Evolutionary conservation across 2,888 invertebrate species (phyloP), one percentile per base, ranked within the genome.

Genomic region (Ceriagrion tenellum): DNA sequence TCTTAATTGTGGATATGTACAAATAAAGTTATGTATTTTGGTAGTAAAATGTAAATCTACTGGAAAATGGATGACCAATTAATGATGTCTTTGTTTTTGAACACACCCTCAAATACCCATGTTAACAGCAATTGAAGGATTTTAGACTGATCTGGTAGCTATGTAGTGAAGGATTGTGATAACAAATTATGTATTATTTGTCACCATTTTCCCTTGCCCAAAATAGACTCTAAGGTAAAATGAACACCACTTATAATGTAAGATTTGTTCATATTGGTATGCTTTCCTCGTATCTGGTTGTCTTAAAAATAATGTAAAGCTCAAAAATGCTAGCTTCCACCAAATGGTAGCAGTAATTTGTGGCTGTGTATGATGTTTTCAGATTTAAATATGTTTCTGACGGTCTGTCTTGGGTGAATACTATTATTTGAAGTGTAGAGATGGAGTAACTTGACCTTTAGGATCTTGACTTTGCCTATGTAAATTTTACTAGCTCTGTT

Each of bases 21-120:
- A 93, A 93, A 93, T 93, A 93, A 93, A 93, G 69, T 69, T 93
- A 69, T 93, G 93, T 93, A 93, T 93, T 93, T 93, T 93, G 93
- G 93, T 93, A 93, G 93, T 69, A 93, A 93, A 93, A 69, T 93
- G 93, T 93, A 93, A 93, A 69, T 63, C 47, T 74, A 93, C 69
- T 47, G 69, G 93, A 93, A 3, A 69, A 91, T 63, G 59, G 63
- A 40, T 91, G 91, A 93, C 93, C 93, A 93, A 93, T 69, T 69
- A 93, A 40, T 26, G 47, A 93, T n/a, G 69, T 91, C 93, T 26
- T 47, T 93, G n/a, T 69, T 93, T 93, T 93, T 69, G 47, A 93
- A 69, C 74, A 74, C 63, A 8, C 93, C 47, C n/a, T 26, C 69
- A 93, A 69, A 89, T 13, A 55, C n/a, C 35, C 47, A 35, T 47